Base-by-base conservation (phyloP, 2,888 invertebrate genomes). In the Watsonalla cultraria region DNA sequence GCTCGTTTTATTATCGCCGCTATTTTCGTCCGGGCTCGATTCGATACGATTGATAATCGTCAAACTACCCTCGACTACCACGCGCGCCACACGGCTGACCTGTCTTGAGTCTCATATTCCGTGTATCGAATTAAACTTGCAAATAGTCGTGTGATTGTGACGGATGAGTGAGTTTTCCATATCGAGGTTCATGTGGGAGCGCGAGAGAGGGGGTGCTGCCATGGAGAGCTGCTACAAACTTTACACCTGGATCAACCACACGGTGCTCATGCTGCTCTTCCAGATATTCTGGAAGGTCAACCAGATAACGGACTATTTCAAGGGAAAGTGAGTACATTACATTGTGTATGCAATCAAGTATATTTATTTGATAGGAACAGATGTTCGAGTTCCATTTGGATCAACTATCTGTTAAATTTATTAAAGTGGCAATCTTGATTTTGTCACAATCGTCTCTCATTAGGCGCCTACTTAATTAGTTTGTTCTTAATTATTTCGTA, bases 251-350 rank as follows among this genome's bases (percentile, higher is more conserved):
- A 81, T 90, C 63, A 88, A 86, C 74, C 82, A 90, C 62, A 86
- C 88, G 11, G 64, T 90, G 64, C 72, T 90, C 65, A 90, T 90
- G 90, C 72, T 90, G 69, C 74, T 90, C 53, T 81, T 90, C 59
- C 90, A 90, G 74, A 88, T 90, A 68, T 84, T 90, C 71, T 90
- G 90, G 90, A 90, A 90, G 75, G 82, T 90, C 66, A 88, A 82
- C 76, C 90, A 90, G 72, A 82, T 90, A 72, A 84, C 88, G 56
- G 86, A 89, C 75, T 90, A 77, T 68, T 88, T 90, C 59, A 85
- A 76, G 60, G 85, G 83, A 69, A 86, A 86, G 90, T 90, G 62
- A 90, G 90, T 85, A 68, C 54, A 13, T 39, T 52, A 59, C 48
- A 13, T 39, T 15, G 53, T 53, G 24, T 45, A 51, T 49, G n/a